A percentile compares a stretch with the other conserved stretches of the same genome.
phyloP scores from a whole-genome alignment of 1,140 invertebrate species.

The Dreissena polymorpha region DNA sequence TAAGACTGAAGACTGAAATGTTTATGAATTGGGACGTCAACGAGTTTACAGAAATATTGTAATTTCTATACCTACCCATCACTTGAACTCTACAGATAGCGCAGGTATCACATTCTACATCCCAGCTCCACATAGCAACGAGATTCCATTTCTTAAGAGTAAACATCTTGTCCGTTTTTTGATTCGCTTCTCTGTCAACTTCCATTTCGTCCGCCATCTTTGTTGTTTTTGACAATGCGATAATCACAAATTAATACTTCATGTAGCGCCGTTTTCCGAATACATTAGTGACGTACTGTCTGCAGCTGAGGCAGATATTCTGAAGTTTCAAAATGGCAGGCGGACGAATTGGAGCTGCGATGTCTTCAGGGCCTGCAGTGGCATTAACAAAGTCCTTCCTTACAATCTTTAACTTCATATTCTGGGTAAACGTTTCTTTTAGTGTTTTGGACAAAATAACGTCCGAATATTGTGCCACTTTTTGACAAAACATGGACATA shows the following conservation, averaged over 20 bases:
- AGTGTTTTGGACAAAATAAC: too few species aligned
- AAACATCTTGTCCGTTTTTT: slow-evolving; percentile 77
- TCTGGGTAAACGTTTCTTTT: slow-evolving; percentile 85
- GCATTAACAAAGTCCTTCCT: slow-evolving; percentile 88
- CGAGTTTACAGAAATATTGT: too few species aligned
- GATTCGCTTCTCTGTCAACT: slow-evolving; percentile 66
- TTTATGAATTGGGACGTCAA: too few species aligned
- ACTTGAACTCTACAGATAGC: slow-evolving; percentile 99
- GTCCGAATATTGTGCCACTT: too few species aligned
- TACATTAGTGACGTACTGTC: background rate
- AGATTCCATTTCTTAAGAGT: slow-evolving; percentile 90
- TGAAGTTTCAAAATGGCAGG: slow-evolving; percentile 59
- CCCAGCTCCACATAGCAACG: slow-evolving; percentile 99
- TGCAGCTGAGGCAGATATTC: background rate
- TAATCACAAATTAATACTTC: background rate
- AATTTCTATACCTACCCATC: slow-evolving; percentile 89
- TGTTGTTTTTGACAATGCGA: slow-evolving; percentile 9
- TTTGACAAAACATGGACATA: too few species aligned
- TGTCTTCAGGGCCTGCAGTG: slow-evolving; percentile 82
- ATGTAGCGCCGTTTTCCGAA: background rate
- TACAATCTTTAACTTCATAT: slow-evolving; percentile 89
- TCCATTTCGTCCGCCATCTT: slow-evolving; percentile 77
- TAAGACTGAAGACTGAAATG: too few species aligned
- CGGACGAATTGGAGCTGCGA: slow-evolving; percentile 63
- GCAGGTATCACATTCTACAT: slow-evolving; percentile 99